Evolutionary conservation across 2,888 invertebrate genomes (phyloP), one percentile per base, ranked within the genome.

Genomic region (Eristalis arbustorum): DNA sequence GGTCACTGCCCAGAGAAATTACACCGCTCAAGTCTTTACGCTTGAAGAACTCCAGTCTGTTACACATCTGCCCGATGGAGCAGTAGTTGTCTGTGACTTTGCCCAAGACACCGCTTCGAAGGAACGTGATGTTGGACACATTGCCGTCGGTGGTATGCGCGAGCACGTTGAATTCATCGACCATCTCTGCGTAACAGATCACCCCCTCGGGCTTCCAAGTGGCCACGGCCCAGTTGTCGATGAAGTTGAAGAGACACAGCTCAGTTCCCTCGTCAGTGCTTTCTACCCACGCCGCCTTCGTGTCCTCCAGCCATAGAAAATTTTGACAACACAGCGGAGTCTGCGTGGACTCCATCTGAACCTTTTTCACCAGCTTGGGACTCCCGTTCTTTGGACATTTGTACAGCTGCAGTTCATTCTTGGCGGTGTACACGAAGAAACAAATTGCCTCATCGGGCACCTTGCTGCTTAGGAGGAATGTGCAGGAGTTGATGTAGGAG

Each of bases 401-500:
- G 18, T 69, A 90, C 4, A 84, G 68, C 14, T 85, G 42, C 3
- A 92, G 4, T 10, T 75, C 72, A 2, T 89, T 88, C 2, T 40
- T 23, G 1, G 89, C 88, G 68, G 90, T 90, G 56, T 89, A 90
- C 0, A 92, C 90, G 62, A 92, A 90, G n/a, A 93, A 89, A 14
- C 92, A 90, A 88, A 95, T 94, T 42, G 93, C 89, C 93, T 90
- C 34, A 84, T 82, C 18, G 69, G 72, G 22, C 83, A 72, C 3
- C 57, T 42, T 75, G 89, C 88, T 72, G 88, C 88, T 25, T 94
- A 94, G 64, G 94, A 64, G 14, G 57, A 85, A 85, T 2, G 94
- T 92, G 22, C 96, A 92, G 34, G 94, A 93, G 91, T 95, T 95
- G 1, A 96, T 94, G 83, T 94, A 92, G 31, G 92, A 91, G 0